Base-by-base conservation (phyloP, 2,888 invertebrate genomes). In the Hypselothyrea guttata region DNA sequence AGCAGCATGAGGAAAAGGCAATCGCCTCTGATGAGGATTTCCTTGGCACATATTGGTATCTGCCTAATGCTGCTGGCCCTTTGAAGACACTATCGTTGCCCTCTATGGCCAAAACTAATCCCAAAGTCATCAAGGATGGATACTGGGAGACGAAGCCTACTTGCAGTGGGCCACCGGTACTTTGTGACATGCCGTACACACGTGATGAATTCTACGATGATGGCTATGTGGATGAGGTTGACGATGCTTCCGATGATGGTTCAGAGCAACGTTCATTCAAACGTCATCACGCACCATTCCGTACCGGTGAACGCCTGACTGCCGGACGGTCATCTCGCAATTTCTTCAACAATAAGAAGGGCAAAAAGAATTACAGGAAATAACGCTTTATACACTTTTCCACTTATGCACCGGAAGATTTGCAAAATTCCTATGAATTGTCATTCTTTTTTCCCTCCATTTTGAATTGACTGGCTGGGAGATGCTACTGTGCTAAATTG, bases 1-100 rank as follows among this genome's bases (percentile, higher is more conserved):
- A 77, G 11, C 66, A 66, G 3, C 41, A 15, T 0, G 22, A 22
- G 22, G 28, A 30, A 15, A 45, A 61, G 0, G 15, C 51, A 0
- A 60, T 71, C 0, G 58, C 76, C 8, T 74, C 76, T 16, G 71
- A 67, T 7, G 13, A 62, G 5, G 82, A 77, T 7, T 73, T 76
- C 15, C 22, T 67, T 4, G 38, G 60, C n/a, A 16, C 31, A 48
- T 69, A 69, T 12, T 59, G 61, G 22, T 61, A 70, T 7, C 49
- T 46, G 9, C 41, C 42, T 15, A 54, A 76, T n/a, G 27, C 7
- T 9, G 11, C 8, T 18, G 7, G 0, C 0, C 35, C 46, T 4
- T 22, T 22, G 30, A 48, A 49, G 5, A 38, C 1, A 4, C 15
- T 9, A 22, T 1, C n/a, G 1, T 0, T 33, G 22, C 35, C 35